phyloP scores from a whole-genome alignment of 2,888 invertebrate genomes.

The Lepidonotus clava region DNA sequence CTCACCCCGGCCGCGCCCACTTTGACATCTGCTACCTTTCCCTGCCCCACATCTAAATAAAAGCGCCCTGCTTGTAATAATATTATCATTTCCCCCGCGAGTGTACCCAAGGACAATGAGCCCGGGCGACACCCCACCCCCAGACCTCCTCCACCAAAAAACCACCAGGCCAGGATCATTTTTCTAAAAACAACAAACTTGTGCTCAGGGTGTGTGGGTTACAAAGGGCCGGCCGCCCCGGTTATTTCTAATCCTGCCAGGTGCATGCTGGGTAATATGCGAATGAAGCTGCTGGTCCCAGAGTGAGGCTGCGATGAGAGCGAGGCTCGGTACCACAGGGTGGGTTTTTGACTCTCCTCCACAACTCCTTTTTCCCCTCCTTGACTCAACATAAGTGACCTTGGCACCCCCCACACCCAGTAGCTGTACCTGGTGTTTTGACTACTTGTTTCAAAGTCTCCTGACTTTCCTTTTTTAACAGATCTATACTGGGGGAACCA shows the following conservation, averaged over 20 bases:
- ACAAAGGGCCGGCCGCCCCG: background rate
- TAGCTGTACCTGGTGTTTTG: no score
- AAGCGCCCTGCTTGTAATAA: background rate
- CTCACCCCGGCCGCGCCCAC: background rate
- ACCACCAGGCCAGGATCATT: background rate
- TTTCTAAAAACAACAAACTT: background rate
- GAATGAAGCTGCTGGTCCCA: no score
- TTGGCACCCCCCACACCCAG: no score
- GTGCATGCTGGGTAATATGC: no score
- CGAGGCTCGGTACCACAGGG: no score
- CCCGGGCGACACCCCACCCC: background rate
- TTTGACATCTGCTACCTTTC: background rate
- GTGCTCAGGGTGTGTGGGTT: background rate
- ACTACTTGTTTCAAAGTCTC: no score
- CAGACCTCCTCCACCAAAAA: background rate
- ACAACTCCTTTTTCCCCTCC: no score
- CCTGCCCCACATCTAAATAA: background rate
- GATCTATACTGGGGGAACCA: no score
- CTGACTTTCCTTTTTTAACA: no score
- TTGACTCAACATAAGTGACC: no score
- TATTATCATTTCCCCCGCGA: conserved; percentile 5
- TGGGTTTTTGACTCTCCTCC: no score
- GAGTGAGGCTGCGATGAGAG: no score
- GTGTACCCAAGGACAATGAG: conserved; percentile 2
- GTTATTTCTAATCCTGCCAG: conserved; percentile 31